Evolutionary conservation across 2,888 invertebrate species (phyloP).

Genomic region (Leucania comma): DNA sequence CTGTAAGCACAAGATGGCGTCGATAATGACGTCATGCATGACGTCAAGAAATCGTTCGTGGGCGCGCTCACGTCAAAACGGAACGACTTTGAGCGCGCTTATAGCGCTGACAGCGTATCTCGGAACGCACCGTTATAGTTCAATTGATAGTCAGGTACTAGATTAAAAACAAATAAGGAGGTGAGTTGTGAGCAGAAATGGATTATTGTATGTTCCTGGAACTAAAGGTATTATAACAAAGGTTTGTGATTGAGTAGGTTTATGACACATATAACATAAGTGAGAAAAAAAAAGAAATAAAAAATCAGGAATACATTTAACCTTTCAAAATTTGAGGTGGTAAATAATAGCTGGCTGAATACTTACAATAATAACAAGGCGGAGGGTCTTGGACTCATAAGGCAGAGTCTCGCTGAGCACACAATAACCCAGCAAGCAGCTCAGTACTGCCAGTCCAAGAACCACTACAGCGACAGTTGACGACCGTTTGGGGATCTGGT

Average conservation of each 20-base stretch:
- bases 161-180: no score
- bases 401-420: constrained; percentile 87
- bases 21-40: no score
- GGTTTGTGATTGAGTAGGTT: not conserved
- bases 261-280: not conserved
- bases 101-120: no score
- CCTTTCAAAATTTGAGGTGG: not conserved
- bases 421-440: constrained; percentile 88
- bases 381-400: constrained; percentile 86
- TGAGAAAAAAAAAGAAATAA: not conserved
- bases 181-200: no score
- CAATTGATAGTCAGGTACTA: no score
- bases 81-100: no score
- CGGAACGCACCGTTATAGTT: no score
- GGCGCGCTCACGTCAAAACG: no score
- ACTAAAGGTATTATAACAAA: not conserved
- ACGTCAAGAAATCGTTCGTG: no score
- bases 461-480: constrained; percentile 84
- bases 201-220: no score
- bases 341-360: not conserved
- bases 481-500: constrained; percentile 80
- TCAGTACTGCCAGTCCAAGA: constrained; percentile 85
- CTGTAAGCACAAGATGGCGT: no score
- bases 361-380: constrained; percentile 85
- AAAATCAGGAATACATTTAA: not conserved